Evolutionary conservation across 2,888 invertebrate species (phyloP), one percentile per base, ranked within the genome.

Genomic region (Electrophaes corylata): DNA sequence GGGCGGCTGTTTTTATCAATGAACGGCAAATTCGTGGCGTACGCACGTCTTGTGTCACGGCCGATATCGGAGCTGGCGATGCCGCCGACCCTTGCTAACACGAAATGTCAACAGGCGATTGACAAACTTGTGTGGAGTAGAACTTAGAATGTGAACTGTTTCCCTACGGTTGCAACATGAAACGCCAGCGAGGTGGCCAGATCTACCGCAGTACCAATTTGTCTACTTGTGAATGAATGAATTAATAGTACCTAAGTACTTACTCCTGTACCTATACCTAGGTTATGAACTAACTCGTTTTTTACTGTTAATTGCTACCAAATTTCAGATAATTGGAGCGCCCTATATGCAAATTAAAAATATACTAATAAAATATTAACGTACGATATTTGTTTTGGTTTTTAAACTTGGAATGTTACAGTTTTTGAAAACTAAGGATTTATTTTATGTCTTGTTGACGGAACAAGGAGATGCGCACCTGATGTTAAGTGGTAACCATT

Each of bases 1-100:
- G 86, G 88, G 91, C 78, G 87, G 80, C 69, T 72, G 82, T 89
- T 88, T 90, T 91, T 89, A 91, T 91, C 88, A 91, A 91, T 91
- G 91, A 86, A 89, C 88, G 79, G 86, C 87, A 78, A 43, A 88
- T 88, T 84, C 86, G 76, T 82, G 85, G 81, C 83, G 87, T 88
- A 90, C 89, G 86, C 86, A 82, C 84, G 79, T 64, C 71, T 60
- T 77, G 80, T 87, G 90, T 91, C 91, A 90, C 78, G 91, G 91
- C 81, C 88, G 72, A 74, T 23, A 23, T 63, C 71, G 70, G 26
- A 69, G 71, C 71, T 40, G 40, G 60, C 69, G 66, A 67, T 64
- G 45, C 54, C 49, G 55, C 71, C 73, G 74, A 71, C 78, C 78
- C 78, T 83, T 78, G 84, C 83, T 88, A 88, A 88, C 83, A 72